Percentiles rank a stretch among this genome's conserved stretches.
Evolutionary conservation across 2,113 vertebrate genomes (phyloP).

Genomic region (Rallus limicola): DNA sequence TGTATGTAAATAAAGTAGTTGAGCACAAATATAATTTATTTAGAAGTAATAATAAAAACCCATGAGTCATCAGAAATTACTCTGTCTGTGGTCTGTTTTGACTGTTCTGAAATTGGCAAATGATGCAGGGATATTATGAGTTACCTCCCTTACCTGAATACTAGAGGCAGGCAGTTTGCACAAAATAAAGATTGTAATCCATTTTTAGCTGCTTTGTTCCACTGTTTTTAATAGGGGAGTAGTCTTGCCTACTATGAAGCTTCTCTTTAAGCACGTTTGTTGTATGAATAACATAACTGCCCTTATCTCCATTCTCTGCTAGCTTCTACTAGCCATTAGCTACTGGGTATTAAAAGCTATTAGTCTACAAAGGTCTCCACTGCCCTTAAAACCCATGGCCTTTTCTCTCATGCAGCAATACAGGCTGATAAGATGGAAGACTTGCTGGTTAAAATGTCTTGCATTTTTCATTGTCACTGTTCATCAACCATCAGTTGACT

Average conservation of each 20-base stretch:
- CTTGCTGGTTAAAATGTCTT: conserved; percentile 27
- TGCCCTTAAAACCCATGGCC: conserved; percentile 33
- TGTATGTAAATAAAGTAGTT: background rate
- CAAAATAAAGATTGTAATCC: background rate
- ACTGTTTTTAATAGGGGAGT: background rate
- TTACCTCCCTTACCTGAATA: background rate
- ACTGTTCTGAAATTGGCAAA: background rate
- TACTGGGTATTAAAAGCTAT: background rate
- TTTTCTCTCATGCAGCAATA: conserved; percentile 23
- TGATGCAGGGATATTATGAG: background rate
- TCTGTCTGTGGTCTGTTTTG: background rate
- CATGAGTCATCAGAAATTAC: background rate
- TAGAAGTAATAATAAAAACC: background rate
- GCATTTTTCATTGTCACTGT: conserved; percentile 49
- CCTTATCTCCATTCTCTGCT: background rate
- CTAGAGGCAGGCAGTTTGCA: background rate
- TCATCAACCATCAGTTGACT: conserved; percentile 24
- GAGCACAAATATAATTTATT: background rate
- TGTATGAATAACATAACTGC: background rate
- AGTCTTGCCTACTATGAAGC: background rate
- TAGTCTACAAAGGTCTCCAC: conserved; percentile 15
- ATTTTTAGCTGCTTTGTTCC: conserved; percentile 1
- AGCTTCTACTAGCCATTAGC: background rate
- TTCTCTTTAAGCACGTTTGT: background rate
- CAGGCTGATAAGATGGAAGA: background rate